These are phyloP conservation scores for Protosalanx chinensis DNA, from an alignment of 2,797 vertebrate genomes.

Conservation along the genomic window DNA sequence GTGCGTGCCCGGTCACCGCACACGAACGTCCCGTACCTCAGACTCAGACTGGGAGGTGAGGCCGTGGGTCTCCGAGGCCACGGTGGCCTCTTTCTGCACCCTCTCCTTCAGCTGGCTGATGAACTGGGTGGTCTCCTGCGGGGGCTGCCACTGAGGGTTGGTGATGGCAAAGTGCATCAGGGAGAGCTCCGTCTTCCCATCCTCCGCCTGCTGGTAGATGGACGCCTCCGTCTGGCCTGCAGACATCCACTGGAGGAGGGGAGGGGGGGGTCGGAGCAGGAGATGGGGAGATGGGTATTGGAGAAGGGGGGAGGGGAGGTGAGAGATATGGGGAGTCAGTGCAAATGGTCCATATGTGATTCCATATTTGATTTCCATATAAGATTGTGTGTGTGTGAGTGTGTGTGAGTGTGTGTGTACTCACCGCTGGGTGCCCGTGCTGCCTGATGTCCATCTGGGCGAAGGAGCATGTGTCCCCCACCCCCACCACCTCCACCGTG, in stretches of 20 bases:
- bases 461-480: constrained; percentile 97
- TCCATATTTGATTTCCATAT: not conserved
- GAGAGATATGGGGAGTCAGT: not conserved
- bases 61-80: constrained; percentile 75
- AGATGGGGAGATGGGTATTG: not conserved
- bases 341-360: too few relatives aligned
- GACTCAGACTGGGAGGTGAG: constrained; percentile 87
- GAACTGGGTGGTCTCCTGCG: constrained; percentile 92
- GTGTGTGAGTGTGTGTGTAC: constrained; percentile 9
- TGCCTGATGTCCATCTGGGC: constrained; percentile 98
- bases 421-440: constrained; percentile 92
- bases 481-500: constrained; percentile 93
- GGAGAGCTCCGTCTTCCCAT: constrained; percentile 94
- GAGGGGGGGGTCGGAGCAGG: not conserved
- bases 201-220: constrained; percentile 96
- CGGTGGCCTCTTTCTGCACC: constrained; percentile 86
- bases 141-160: constrained; percentile 96
- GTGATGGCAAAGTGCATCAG: constrained; percentile 99
- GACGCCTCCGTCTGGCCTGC: constrained; percentile 95
- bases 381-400: not conserved
- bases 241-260: constrained; percentile 85
- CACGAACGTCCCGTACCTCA: constrained; percentile 72
- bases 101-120: constrained; percentile 94
- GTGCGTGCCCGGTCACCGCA: not conserved
- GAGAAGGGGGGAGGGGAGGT: not conserved